Conservation (phyloP, 2,797 vertebrate species). For the Lutjanus campechanus region DNA sequence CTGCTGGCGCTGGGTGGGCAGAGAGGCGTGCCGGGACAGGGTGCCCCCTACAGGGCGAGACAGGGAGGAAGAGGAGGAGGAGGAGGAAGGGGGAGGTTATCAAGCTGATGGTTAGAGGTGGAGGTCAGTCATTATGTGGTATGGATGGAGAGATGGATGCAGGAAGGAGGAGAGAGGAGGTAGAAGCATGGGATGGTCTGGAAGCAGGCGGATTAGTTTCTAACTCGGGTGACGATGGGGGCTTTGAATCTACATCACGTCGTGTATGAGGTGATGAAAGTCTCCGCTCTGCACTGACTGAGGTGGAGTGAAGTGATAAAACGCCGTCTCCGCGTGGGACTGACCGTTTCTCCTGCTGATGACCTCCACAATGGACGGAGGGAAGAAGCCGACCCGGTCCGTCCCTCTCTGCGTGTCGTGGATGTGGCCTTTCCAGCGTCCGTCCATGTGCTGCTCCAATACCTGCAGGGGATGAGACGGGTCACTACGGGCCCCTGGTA, state of each 20-base stretch:
- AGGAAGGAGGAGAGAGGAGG: conserved; percentile 29
- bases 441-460: conserved; percentile 94
- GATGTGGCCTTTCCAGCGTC: conserved; percentile 98
- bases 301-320: no score
- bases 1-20: conserved; percentile 88
- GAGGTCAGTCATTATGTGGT: conserved; percentile 57
- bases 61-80: conserved; percentile 11
- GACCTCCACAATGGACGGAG: conserved; percentile 95
- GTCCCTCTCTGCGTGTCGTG: conserved; percentile 93
- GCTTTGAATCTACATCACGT: neutral
- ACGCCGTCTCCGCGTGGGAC: conserved; percentile 16
- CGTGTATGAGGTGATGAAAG: neutral
- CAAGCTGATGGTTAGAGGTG: conserved; percentile 68
- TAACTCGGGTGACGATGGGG: neutral
- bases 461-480: conserved; percentile 83
- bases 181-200: conserved; percentile 46
- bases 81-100: conserved; percentile 41
- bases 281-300: no score
- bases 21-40: conserved; percentile 88
- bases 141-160: conserved; percentile 58
- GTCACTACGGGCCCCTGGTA: conserved; percentile 2
- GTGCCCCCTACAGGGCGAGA: conserved; percentile 86
- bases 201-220: conserved; percentile 55
- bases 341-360: conserved; percentile 93
- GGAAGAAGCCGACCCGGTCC: conserved; percentile 95